These are phyloP conservation scores for Threskiornis aethiopicus DNA, from an alignment of 2,797 vertebrate species.

Conservation along the genomic window DNA sequence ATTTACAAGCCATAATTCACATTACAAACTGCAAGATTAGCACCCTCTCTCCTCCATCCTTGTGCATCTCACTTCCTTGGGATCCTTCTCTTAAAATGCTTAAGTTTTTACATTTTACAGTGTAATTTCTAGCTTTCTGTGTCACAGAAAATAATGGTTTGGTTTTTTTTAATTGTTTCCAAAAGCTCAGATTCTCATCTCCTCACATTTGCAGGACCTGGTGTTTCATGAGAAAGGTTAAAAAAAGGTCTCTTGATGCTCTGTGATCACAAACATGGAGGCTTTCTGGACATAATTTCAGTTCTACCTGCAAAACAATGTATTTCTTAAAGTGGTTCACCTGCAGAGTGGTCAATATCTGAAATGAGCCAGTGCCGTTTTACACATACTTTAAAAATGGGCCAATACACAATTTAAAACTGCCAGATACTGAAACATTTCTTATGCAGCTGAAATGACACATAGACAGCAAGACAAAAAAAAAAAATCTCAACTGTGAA, in stretches of 20 bases:
- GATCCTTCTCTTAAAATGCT: background rate
- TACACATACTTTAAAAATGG: background rate
- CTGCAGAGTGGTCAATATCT: background rate
- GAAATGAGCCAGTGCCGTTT: background rate
- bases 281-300: background rate
- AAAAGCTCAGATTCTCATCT: background rate
- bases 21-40: background rate
- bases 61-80: background rate
- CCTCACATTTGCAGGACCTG: background rate
- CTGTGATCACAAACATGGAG: background rate
- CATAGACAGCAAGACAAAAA: background rate
- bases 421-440: background rate
- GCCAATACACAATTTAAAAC: background rate
- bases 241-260: background rate
- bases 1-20: background rate
- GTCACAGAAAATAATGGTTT: background rate
- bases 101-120: background rate
- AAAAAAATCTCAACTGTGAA: background rate
- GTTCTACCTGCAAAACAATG: background rate
- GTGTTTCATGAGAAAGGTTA: background rate
- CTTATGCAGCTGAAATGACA: background rate
- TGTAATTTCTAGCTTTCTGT: background rate
- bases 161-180: accelerated
- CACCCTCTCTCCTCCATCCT: background rate
- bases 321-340: background rate